Evolutionary conservation across 2,797 vertebrate genomes (phyloP).

Genomic region (Sebastes alutus): DNA sequence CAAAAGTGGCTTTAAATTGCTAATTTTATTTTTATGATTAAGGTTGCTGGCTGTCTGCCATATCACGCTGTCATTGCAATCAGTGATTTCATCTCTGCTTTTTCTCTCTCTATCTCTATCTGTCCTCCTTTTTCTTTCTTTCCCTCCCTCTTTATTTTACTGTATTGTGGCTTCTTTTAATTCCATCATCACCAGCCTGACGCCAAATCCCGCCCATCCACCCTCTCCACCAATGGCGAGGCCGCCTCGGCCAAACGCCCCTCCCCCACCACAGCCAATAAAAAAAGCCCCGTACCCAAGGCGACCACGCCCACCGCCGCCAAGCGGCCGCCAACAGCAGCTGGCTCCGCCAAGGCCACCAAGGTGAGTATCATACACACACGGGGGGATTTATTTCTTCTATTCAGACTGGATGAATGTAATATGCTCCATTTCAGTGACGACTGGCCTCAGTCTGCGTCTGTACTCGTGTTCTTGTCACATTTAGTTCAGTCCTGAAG

Average conservation of each 20-base stretch:
- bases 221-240: slow-evolving; percentile 79
- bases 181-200: slow-evolving; percentile 83
- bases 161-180: slow-evolving; percentile 49
- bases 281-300: slow-evolving; percentile 86
- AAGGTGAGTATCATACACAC: slow-evolving; percentile 86
- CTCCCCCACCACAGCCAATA: slow-evolving; percentile 83
- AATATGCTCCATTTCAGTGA: background rate
- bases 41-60: slow-evolving; percentile 37
- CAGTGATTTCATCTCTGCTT: slow-evolving; percentile 48
- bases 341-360: slow-evolving; percentile 75
- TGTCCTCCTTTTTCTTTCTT: background rate
- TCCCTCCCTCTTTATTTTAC: background rate
- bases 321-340: slow-evolving; percentile 82
- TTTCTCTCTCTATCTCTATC: slow-evolving; percentile 19
- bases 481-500: background rate
- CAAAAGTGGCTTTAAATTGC: slow-evolving; percentile 1
- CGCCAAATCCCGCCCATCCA: slow-evolving; percentile 83
- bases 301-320: slow-evolving; percentile 78
- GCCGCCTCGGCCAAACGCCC: slow-evolving; percentile 84
- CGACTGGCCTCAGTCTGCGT: background rate
- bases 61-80: slow-evolving; percentile 49
- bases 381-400: background rate
- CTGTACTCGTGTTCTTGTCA: background rate
- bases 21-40: slow-evolving; percentile 37
- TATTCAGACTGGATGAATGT: background rate